Evolutionary conservation across 2,888 invertebrate species (phyloP), one percentile per base, ranked within the genome.

Genomic region (Neoscelio sp.): DNA sequence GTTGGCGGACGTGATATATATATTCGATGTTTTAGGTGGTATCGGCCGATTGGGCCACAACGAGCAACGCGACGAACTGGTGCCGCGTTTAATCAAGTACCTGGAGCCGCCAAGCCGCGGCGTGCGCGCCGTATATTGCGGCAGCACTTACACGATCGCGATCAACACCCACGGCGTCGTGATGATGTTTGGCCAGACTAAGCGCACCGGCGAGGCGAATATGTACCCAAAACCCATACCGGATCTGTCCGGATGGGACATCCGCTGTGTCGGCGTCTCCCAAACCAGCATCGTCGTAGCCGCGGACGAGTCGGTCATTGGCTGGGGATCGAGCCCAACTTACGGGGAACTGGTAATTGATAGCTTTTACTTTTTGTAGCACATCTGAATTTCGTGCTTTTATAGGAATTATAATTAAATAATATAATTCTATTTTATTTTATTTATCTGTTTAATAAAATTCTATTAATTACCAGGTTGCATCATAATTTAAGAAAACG

Each of bases 181-280:
- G 10, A 67, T 90, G 44, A 87, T 98, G 90, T 98, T 98, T 91
- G 98, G 98, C 0, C 97, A 97, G 89, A 96, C 96, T 0, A 98
- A 98, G 88, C 94, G 97, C 70, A 96, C 96, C 0, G 98, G 98
- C 0, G 98, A 98, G 89, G 98, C 98, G 1, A 97, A 97, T 85
- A 98, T 98, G 98, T 98, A 98, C 89, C 98, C 98, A 0, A 98
- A 98, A 88, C 97, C 97, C 0, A 95, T 98, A 1, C 97, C 97
- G 84, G 98, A 98, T 91, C 92, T 98, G n/a, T 94, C 95, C 77
- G 98, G 98, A 0, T 98, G 98, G 98, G 95, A 95, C 84, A 95
- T 98, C 17, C 94, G 96, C 70, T 94, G 95, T 82, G 93, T 98
- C 35, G 97, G 95, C 1, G 95, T 96, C 60, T 95, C 95, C 71